Conservation (phyloP, 2,888 invertebrate genomes). For the Oscheius onirici region DNA sequence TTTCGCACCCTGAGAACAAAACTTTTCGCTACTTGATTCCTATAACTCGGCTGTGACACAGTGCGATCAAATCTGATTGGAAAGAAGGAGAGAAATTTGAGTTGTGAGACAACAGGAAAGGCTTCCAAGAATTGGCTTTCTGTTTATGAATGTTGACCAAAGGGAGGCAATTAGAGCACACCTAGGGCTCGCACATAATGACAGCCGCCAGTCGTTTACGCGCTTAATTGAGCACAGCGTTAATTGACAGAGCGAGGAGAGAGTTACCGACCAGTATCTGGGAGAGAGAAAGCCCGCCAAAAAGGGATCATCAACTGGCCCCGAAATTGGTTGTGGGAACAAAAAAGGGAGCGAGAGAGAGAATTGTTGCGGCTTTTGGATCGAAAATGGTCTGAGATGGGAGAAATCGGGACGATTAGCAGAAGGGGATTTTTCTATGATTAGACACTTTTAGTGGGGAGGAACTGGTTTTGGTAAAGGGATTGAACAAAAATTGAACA, state of each 20-base stretch:
- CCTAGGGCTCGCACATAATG: constrained; percentile 23
- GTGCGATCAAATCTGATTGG: no score
- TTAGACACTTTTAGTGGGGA: background rate
- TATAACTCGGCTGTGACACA: no score
- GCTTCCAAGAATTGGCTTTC: no score
- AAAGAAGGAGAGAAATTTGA: background rate
- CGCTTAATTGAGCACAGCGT: constrained; percentile 23
- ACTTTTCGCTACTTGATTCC: no score
- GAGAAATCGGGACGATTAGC: background rate
- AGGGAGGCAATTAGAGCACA: constrained; percentile 17
- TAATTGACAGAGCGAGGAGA: constrained; percentile 17
- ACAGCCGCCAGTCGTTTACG: constrained; percentile 26
- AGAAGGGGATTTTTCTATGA: no score
- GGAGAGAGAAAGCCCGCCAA: background rate
- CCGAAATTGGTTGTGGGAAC: background rate
- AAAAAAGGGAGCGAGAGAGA: no score
- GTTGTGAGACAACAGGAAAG: no score
- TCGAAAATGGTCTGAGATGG: no score
- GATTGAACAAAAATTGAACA: background rate
- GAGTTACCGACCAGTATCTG: background rate
- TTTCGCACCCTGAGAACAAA: no score
- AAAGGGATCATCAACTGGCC: no score
- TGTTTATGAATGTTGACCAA: no score
- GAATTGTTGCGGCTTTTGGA: no score
- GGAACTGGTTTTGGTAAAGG: background rate